Evolutionary conservation across 2,113 vertebrate species (phyloP), one percentile per base, ranked within the genome.

Genomic region (Gymnocephalus cernua): DNA sequence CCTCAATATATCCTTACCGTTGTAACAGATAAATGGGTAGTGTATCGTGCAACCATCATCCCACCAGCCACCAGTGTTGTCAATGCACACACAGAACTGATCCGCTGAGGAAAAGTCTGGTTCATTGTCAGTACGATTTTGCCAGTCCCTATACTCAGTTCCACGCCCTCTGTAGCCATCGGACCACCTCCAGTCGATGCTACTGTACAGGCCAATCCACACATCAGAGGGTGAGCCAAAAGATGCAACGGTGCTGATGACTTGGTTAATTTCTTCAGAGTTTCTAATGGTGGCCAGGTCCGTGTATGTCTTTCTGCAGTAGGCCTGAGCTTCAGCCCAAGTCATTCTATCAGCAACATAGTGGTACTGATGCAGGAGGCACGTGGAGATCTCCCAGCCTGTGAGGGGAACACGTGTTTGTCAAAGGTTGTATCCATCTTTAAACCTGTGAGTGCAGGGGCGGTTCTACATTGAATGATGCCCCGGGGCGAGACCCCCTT

Each of bases 131-230:
- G 0, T 0, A 6, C 1, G 2, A 1, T 21, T 11, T 2, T 18
- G 4, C 76, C 65, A 76, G 2, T 44, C 19, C 29, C 21, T 83
- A 4, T 62, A 71, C 0, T 45, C 70, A 14, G 41, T 18, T 3
- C 32, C 51, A 19, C 0, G 29, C 18, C 18, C 25, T 0, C 0
- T 38, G 64, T 29, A 59, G 19, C 35, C 18, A 14, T 79, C 70
- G 4, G 79, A 86, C 79, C 84, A 86, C 7, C 0, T 53, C 63
- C 74, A 86, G 6, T 11, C 0, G 0, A 70, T 23, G 0, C 5
- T 0, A 29, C 1, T 54, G 74, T 59, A 65, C 70, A 74, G 44
- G 19, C 79, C 84, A 1, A 84, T 68, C 82, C 82, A 84, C 25
- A 63, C 21, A 0, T 27, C 18, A 18, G 35, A 12, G n/a, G n/a